A percentile compares a stretch with the other conserved stretches of the same genome.
Conservation (phyloP, 2,888 invertebrate genomes). For the Orchesella flavescens region DNA sequence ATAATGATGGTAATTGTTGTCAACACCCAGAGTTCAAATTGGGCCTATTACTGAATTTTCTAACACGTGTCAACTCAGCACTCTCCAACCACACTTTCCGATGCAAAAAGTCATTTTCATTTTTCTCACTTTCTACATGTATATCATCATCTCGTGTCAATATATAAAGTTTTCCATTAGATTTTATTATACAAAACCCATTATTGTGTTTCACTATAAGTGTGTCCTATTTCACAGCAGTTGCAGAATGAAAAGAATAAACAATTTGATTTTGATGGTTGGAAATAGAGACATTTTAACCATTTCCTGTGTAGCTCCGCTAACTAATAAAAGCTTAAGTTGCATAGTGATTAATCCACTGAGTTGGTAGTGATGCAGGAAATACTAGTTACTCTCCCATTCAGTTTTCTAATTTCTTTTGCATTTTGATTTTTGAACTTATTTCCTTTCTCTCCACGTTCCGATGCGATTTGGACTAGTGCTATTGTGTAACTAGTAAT, state of each 20-base stretch:
- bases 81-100: conserved; percentile 12
- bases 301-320: too few relatives aligned
- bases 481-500: too few relatives aligned
- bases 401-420: too few relatives aligned
- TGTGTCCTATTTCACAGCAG: not conserved
- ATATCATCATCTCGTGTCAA: too few relatives aligned
- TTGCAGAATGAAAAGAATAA: not conserved
- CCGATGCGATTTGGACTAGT: too few relatives aligned
- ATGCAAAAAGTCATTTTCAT: conserved; percentile 30
- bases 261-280: not conserved
- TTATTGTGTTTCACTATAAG: not conserved
- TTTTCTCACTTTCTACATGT: conserved; percentile 5
- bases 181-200: not conserved
- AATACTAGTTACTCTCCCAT: too few relatives aligned
- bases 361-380: too few relatives aligned
- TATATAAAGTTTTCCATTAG: not conserved
- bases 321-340: too few relatives aligned
- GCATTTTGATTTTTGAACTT: too few relatives aligned
- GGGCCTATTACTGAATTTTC: conserved; percentile 21
- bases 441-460: too few relatives aligned
- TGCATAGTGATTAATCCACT: too few relatives aligned
- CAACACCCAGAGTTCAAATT: conserved; percentile 45
- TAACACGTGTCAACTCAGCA: conserved; percentile 31
- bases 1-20: conserved; percentile 29
- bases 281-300: too few relatives aligned